These are phyloP conservation scores for Aricia artaxerxes DNA, from an alignment of 2,888 invertebrate genomes.

Conservation along the genomic window DNA sequence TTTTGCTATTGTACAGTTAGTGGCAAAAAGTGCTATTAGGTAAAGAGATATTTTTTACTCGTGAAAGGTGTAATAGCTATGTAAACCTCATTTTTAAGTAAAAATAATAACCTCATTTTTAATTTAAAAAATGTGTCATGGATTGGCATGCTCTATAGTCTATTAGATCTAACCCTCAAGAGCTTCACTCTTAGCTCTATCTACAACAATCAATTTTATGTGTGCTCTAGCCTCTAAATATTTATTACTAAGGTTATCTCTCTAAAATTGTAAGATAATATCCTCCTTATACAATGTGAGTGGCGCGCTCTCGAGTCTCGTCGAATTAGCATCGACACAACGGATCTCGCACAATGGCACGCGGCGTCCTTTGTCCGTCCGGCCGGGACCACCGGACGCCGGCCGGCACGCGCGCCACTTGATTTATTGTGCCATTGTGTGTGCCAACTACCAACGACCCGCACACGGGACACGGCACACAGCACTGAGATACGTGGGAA, in stretches of 20 bases:
- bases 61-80: neutral
- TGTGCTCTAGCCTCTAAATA: no score
- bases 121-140: neutral
- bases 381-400: slow-evolving; percentile 45
- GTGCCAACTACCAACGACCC: slow-evolving; percentile 52
- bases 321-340: slow-evolving; percentile 38
- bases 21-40: neutral
- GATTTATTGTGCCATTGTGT: slow-evolving; percentile 78
- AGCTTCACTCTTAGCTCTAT: neutral
- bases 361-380: slow-evolving; percentile 10
- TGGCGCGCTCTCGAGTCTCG: neutral
- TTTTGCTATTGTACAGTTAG: neutral
- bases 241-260: no score
- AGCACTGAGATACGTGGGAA: slow-evolving; percentile 1
- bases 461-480: slow-evolving; percentile 46
- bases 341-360: slow-evolving; percentile 14
- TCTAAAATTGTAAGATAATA: neutral
- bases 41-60: no score
- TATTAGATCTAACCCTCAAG: neutral
- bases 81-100: neutral
- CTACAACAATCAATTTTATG: neutral
- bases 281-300: neutral
- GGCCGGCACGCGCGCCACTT: slow-evolving; percentile 73
- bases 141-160: neutral
- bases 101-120: neutral